Percentiles rank a stretch among this genome's conserved stretches.
Evolutionary conservation across 2,797 vertebrate genomes (phyloP).

Genomic region (Sebastes miniatus): DNA sequence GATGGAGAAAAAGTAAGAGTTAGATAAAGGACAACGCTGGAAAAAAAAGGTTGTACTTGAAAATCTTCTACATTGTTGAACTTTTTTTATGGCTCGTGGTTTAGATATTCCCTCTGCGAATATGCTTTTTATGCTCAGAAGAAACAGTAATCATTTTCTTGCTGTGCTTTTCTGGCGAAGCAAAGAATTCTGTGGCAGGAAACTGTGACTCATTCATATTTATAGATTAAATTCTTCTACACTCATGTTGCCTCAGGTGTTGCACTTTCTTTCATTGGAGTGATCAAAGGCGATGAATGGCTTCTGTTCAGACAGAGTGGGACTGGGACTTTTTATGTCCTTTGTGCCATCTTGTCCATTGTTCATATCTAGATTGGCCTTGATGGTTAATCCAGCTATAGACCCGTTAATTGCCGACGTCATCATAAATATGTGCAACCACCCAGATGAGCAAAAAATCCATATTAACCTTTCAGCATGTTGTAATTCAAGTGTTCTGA

Average conservation of each 20-base stretch:
- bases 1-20: neutral
- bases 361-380: neutral
- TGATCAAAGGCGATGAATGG: conserved; percentile 17
- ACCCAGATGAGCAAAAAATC: too few relatives aligned
- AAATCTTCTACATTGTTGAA: neutral
- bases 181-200: neutral
- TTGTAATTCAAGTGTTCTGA: too few relatives aligned
- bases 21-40: neutral
- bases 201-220: conserved; percentile 16
- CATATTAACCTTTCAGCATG: too few relatives aligned
- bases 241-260: neutral
- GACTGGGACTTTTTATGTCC: neutral
- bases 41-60: neutral
- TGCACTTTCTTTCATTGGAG: neutral
- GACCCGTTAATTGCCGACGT: rapidly evolving
- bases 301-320: neutral
- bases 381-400: neutral
- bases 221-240: neutral
- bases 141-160: neutral
- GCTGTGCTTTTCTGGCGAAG: neutral
- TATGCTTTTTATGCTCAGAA: neutral
- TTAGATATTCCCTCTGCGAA: neutral
- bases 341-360: conserved; percentile 1
- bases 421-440: too few relatives aligned
- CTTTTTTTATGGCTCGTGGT: neutral